phyloP scores from a whole-genome alignment of 2,888 invertebrate species.

The Anoplius nigerrimus region DNA sequence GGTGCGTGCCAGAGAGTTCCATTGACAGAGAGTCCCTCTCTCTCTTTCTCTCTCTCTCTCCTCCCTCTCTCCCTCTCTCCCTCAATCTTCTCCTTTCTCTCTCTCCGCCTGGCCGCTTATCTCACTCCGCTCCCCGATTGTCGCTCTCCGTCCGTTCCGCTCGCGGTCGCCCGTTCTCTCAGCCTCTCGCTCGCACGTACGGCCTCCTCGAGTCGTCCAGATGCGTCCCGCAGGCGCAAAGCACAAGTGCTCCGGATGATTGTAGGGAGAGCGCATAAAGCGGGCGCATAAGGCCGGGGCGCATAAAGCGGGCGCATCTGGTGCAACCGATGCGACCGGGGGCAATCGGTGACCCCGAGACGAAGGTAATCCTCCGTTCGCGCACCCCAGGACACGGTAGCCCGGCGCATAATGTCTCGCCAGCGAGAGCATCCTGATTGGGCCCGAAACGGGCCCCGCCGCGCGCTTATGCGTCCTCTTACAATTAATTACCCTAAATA shows the following conservation, averaged over 20 bases:
- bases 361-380: slow-evolving; percentile 29
- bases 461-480: too few relatives aligned
- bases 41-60: slow-evolving; percentile 2
- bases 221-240: slow-evolving; percentile 44
- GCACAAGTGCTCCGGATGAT: slow-evolving; percentile 30
- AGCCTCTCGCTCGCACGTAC: background rate
- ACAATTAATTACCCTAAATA: too few relatives aligned
- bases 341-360: slow-evolving; percentile 33
- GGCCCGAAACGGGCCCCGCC: too few relatives aligned
- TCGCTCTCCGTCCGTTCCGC: slow-evolving; percentile 1
- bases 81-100: slow-evolving; percentile 2
- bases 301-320: slow-evolving; percentile 11
- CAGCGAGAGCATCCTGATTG: too few relatives aligned
- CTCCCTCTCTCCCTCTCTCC: slow-evolving; percentile 13
- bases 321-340: background rate
- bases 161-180: too few relatives aligned
- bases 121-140: background rate
- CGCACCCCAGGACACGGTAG: too few relatives aligned
- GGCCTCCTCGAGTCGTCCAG: background rate
- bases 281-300: slow-evolving; percentile 3
- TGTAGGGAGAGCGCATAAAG: too few relatives aligned
- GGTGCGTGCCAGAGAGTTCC: slow-evolving; percentile 52
- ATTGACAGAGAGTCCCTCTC: slow-evolving; percentile 41
- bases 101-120: background rate
- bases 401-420: too few relatives aligned